phyloP scores from a whole-genome alignment of 2,797 vertebrate genomes.

The Anomalospiza imberbis region DNA sequence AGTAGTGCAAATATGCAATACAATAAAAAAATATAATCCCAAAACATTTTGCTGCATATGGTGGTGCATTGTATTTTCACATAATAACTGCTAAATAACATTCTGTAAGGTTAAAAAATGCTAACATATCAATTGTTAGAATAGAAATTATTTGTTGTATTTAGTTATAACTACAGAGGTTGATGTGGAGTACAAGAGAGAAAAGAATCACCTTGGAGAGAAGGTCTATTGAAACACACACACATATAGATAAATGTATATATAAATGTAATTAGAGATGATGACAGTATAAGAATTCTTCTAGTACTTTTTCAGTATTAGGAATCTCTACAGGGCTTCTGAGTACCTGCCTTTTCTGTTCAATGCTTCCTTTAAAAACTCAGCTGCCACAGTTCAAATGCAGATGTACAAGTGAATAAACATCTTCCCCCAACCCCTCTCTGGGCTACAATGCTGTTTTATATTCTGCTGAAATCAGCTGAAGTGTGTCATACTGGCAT shows the following conservation, averaged over 20 bases:
- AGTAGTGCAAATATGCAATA: not conserved
- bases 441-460: constrained; percentile 15
- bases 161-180: not conserved
- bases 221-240: not conserved
- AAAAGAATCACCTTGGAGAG: not conserved
- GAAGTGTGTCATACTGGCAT: constrained; percentile 36
- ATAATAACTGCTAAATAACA: not conserved
- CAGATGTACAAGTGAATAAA: not conserved
- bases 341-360: not conserved
- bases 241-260: accelerated
- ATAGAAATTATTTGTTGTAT: not conserved
- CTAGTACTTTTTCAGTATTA: not conserved
- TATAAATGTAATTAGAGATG: not conserved
- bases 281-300: not conserved
- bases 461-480: constrained; percentile 52
- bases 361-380: not conserved
- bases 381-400: not conserved
- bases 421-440: not conserved
- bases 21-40: not conserved
- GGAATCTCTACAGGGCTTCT: not conserved
- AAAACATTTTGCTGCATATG: accelerated
- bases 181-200: not conserved
- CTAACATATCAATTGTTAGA: not conserved
- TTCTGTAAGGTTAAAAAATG: not conserved
- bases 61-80: not conserved